Base-by-base conservation (phyloP, 53 echinoderm and acorn worm species). In the Mesocentrotus franciscanus region DNA sequence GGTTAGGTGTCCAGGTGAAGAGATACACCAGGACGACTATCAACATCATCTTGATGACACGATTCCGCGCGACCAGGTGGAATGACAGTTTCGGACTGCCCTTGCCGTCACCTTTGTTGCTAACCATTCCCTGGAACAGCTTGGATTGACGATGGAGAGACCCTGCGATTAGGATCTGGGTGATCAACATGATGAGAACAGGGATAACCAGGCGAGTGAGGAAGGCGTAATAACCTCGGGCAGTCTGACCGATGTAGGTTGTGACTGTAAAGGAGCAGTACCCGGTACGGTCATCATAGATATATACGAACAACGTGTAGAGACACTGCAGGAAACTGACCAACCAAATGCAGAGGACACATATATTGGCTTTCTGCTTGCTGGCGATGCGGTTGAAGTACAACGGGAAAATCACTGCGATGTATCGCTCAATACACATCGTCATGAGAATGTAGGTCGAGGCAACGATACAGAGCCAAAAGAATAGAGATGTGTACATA, bases 1-100 rank as follows among this genome's bases (percentile, higher is more conserved):
- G 97, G 74, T 97, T 96, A 22, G 97, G 97, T 57, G 95, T 93
- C 97, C 97, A 97, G 90, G 96, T 95, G 33, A 97, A 60, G 61
- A 96, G 95, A 74, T 96, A 97, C 4, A 96, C 96, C 56, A 97
- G 92, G 34, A 97, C 96, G 36, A 97, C 96, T 10, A 96, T 93
- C 8, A 97, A 62, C 92, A 97, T 92, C 96, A 97, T 97, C 59
- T 96, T 90, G 78, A 97, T 96, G 58, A 96, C 90, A 10, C 93
- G 95, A 13, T 95, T 92, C 60, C 97, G 89, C 56, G 96, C 95
- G 32, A 96, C 91, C 66, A 96, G 78, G 68, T 96, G 96, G 49
- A 96, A 93, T 6, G 96, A 90, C 9, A 94, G 89, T 4, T 87
- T 78, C 30, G 90, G 58, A 20, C 30, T 14, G 27, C 26, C 22